Base-by-base conservation (phyloP, 2,888 invertebrate species). In the Tromatobia lineatoria region DNA sequence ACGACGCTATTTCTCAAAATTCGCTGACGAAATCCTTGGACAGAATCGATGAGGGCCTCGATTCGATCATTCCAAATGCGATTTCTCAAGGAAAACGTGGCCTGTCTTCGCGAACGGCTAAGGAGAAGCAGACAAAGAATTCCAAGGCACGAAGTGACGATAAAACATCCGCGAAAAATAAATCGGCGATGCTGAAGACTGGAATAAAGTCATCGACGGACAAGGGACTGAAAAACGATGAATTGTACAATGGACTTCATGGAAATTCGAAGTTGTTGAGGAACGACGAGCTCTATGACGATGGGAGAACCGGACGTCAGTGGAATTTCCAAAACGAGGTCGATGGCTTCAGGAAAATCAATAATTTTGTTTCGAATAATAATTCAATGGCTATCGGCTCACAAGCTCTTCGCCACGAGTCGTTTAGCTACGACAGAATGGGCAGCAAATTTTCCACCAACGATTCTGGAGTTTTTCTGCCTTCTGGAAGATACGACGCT, bases 11-110 rank as follows among this genome's bases (percentile, higher is more conserved):
- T 13, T 88, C 90, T 15, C 89, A 90, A 0, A 90, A 83, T 70
- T 80, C 90, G 71, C 92, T 96, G 59, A 96, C 97, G 0, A 97
- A 97, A 93, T 97, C 97, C 87, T 93, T 97, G 67, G 97, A 98
- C 87, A 95, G 97, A 80, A 96, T 97, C 57, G 97, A 97, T 90
- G 96, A 95, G 91, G 96, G 97, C 20, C 92, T 97, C 29, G 95
- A 96, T 89, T 95, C 96, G 0, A 96, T 97, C 95, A 96, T 96
- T 0, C 96, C 96, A 57, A 57, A 47, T 0, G 25, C 61, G 13
- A 23, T 47, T 6, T 54, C 20, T 0, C 61, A 52, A 10, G 20
- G 25, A 11, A 85, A 79, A 71, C 81, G 84, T 11, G 20, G 47
- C 25, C 75, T 79, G 25, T 57, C 74, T 11, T 38, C 61, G 0